Base-by-base conservation (phyloP, 2,888 invertebrate species). In the Dryocosmus kuriphilus region DNA sequence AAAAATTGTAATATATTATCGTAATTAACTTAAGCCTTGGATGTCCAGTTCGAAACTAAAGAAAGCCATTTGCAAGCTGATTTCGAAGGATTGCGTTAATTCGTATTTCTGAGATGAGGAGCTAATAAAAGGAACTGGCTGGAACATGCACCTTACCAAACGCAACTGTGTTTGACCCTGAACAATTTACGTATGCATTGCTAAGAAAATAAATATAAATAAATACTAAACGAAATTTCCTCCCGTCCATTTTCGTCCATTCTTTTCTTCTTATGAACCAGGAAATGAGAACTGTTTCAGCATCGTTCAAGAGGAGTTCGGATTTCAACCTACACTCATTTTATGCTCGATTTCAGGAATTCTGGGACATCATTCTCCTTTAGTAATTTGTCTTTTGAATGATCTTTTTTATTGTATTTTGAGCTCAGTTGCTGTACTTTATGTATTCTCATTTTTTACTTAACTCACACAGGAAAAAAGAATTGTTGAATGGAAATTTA, bases 11-110 rank as follows among this genome's bases (percentile, higher is more conserved):
- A 67, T 74, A 51, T 46, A 51, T 46, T 55, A 62, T 22, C 22
- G 38, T 55, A 19, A 62, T 16, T 51, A 74, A 62, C 22, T 32
- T 74, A 63, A 63, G 8, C 19, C 19, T 51, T 30, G 41, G 19
- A 60, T 57, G 55, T 24, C 27, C 57, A 67, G n/a, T 32, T 30
- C 9, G 14, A 67, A 46, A 32, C n/a, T 16, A 60, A 61, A 51
- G 46, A 30, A 41, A 55, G 61, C 46, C 63, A 35, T 74, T 77
- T 63, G 74, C 74, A 57, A 74, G 63, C 74, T 77, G 77, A 74
- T 63, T 77, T 74, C 46, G 27, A 55, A 63, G n/a, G 60, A 74
- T 60, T 61, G 24, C 41, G n/a, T 61, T 32, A 38, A 38, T 60
- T 38, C 55, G 74, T 57, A 46, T 61, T 60, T 27, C 38, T n/a